Evolutionary conservation across 2,797 vertebrate genomes (phyloP).

Genomic region (Ctenopoma multispine): DNA sequence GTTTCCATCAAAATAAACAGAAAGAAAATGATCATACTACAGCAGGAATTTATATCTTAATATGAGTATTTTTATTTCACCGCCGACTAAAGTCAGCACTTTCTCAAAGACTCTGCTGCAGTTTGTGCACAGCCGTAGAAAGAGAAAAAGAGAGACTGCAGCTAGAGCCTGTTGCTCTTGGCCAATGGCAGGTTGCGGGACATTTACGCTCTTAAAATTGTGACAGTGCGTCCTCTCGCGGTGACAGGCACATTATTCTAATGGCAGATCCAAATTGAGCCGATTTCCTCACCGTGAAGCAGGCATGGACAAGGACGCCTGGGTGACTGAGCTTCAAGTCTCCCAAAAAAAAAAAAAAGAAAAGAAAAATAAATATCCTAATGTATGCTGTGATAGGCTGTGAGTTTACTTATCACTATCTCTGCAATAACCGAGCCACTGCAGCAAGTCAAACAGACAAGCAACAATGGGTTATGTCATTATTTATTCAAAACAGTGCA

Average conservation of each 20-base stretch:
- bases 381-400: slow-evolving; percentile 15
- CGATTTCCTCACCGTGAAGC: slow-evolving; percentile 46
- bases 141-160: slow-evolving; percentile 16
- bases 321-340: slow-evolving; percentile 8
- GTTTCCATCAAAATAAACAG: not conserved
- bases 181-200: slow-evolving; percentile 79
- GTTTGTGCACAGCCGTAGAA: not conserved
- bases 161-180: slow-evolving; percentile 87
- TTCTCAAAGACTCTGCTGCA: slow-evolving; percentile 4
- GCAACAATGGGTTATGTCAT: slow-evolving; percentile 52
- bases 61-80: not conserved
- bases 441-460: slow-evolving; percentile 45
- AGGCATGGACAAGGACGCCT: slow-evolving; percentile 30
- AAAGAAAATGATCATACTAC: no score
- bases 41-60: no score
- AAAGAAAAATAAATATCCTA: not conserved
- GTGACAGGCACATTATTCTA: slow-evolving; percentile 75
- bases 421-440: not conserved
- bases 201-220: slow-evolving; percentile 76
- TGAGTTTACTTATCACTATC: slow-evolving; percentile 1
- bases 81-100: not conserved
- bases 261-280: slow-evolving; percentile 46
- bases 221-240: slow-evolving; percentile 89
- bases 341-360: not conserved
- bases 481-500: slow-evolving; percentile 66